These are phyloP conservation scores for Camponotus floridanus DNA, from an alignment of 1,140 invertebrate species.

Conservation along the genomic window DNA sequence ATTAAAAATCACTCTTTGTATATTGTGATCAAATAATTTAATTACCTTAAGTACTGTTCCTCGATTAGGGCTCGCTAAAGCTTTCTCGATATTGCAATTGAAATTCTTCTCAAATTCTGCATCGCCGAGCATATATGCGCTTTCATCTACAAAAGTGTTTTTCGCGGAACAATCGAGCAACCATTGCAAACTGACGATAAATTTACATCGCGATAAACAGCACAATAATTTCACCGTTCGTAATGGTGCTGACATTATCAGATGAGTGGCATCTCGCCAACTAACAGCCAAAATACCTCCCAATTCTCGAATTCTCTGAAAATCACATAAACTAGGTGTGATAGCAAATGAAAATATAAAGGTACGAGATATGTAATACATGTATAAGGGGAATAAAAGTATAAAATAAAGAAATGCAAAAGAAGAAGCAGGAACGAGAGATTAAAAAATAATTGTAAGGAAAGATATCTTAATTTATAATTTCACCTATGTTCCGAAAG, in stretches of 20 bases:
- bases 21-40: slow-evolving; percentile 63
- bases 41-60: slow-evolving; percentile 86
- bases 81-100: slow-evolving; percentile 92
- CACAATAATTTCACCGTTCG: slow-evolving; percentile 95
- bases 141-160: slow-evolving; percentile 93
- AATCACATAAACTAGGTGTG: slow-evolving; percentile 49
- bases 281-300: slow-evolving; percentile 92
- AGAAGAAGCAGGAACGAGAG: not conserved
- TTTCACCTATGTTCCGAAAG: not conserved
- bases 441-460: slow-evolving; percentile 1
- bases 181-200: slow-evolving; percentile 94
- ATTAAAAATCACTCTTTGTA: not conserved
- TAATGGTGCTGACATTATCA: slow-evolving; percentile 92
- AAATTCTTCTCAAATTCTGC: slow-evolving; percentile 92
- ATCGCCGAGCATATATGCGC: slow-evolving; percentile 90
- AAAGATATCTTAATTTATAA: not conserved
- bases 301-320: slow-evolving; percentile 90
- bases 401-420: not conserved
- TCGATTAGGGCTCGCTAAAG: slow-evolving; percentile 88
- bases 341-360: not conserved
- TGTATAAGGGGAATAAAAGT: not conserved
- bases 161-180: slow-evolving; percentile 91
- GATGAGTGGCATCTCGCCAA: slow-evolving; percentile 93
- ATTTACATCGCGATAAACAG: slow-evolving; percentile 91
- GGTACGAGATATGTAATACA: not conserved